Evolutionary conservation across 2,797 vertebrate species (phyloP).

Genomic region (Strix occidentalis): DNA sequence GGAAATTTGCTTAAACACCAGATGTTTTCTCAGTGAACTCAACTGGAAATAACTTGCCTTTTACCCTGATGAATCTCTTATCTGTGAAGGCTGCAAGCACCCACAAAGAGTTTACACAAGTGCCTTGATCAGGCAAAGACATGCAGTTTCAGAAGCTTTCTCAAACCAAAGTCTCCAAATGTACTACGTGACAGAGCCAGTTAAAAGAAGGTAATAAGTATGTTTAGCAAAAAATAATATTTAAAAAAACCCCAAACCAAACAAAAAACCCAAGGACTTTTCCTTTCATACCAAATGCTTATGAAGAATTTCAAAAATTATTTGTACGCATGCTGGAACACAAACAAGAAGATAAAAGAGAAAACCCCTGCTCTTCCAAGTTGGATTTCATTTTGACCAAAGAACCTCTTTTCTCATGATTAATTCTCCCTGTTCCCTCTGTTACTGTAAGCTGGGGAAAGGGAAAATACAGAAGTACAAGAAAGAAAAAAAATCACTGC

Average conservation of each 20-base stretch:
- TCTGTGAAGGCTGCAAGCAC: neutral
- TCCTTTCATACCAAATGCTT: neutral
- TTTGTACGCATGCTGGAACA: neutral
- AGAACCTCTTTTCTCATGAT: neutral
- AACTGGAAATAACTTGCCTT: neutral
- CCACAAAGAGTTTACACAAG: neutral
- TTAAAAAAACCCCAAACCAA: neutral
- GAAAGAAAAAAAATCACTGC: neutral
- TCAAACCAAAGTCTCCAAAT: neutral
- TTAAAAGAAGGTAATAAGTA: neutral
- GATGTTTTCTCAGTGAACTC: neutral
- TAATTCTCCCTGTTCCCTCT: neutral
- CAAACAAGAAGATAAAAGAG: neutral
- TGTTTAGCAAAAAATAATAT: neutral
- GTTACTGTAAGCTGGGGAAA: neutral
- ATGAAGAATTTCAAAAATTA: neutral
- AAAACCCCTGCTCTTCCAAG: neutral
- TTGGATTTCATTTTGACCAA: slow-evolving; percentile 2
- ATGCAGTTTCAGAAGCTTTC: neutral
- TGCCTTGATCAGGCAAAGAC: neutral
- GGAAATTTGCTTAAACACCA: neutral
- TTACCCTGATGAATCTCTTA: neutral
- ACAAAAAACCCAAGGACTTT: neutral
- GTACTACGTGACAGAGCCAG: neutral
- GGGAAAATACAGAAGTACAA: neutral